Base-by-base conservation (phyloP, 2,888 invertebrate species). In the Hyalella azteca region DNA sequence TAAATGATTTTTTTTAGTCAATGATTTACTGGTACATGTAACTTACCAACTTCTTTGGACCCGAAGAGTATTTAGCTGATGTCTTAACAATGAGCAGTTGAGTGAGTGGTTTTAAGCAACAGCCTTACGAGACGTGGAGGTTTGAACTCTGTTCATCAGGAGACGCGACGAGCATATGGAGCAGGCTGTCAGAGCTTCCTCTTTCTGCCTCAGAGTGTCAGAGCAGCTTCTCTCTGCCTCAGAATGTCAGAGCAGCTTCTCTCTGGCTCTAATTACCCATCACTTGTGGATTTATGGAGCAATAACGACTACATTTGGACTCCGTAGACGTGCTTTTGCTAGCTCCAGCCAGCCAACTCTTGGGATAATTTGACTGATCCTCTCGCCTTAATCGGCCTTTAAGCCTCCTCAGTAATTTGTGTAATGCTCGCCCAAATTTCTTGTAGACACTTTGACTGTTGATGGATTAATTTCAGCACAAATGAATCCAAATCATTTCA, bases 231-330 rank as follows among this genome's bases (percentile, higher is more conserved):
- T 54, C 54, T 26, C 54, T 49, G n/a, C 9, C 54, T 54, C 54
- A 29, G n/a, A n/a, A n/a, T 66, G 36, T 66, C 66, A 45, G 45
- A 11, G 9, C 66, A 26, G 22, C 13, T 29, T 13, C 22, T 54
- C 54, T 26, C 54, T 11, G 22, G 54, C 29, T 22, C 66, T 66
- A 66, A 66, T 66, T 66, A 66, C 66, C 66, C 66, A 66, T 66
- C 66, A 36, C 66, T 66, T 66, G 36, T n/a, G 66, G 66, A 66
- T 66, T 66, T 66, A 66, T 66, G 36, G 66, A 36, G 32, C 66
- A 66, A 66, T 66, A 66, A 66, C 66, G 66, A 66, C 66, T 66
- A 36, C 66, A 66, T 66, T 66, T 66, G 36, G 66, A 66, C 36
- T 54, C 66, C 36, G 66, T 66, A 66, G 66, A 66, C 66, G 66